A percentile compares a stretch with the other conserved stretches of the same genome.
phyloP scores from a whole-genome alignment of 2,113 vertebrate genomes.

The Tylochromis polylepis region DNA sequence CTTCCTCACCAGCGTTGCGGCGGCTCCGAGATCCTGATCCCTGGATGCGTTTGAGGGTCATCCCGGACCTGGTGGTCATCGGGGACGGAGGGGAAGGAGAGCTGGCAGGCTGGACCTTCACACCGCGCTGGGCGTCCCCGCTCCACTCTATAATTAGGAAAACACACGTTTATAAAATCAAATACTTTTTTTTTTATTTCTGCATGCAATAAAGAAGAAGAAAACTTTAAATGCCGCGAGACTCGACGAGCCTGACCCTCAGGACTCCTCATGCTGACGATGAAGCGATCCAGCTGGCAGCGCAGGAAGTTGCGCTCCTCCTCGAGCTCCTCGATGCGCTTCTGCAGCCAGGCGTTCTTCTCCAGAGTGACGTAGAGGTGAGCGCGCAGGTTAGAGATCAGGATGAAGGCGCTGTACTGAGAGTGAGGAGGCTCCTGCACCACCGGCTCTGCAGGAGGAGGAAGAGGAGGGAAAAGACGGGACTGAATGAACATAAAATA shows the following conservation, averaged over 20 bases:
- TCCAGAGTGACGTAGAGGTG: constrained; percentile 86
- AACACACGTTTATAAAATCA: not conserved
- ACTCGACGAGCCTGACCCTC: constrained; percentile 32
- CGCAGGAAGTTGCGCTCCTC: constrained; percentile 86
- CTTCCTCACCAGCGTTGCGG: constrained; percentile 53
- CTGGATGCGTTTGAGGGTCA: constrained; percentile 58
- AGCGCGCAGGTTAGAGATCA: constrained; percentile 78
- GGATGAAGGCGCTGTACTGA: constrained; percentile 73
- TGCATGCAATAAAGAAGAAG: not conserved
- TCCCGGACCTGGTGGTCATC: constrained; percentile 73
- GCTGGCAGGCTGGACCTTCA: constrained; percentile 60
- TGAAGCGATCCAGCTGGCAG: constrained; percentile 85
- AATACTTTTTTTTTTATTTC: not conserved
- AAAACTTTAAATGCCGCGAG: fast-evolving
- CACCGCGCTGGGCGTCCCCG: constrained; percentile 24
- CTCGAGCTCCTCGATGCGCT: constrained; percentile 86
- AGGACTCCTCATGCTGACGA: constrained; percentile 74
- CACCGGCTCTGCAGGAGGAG: constrained; percentile 30
- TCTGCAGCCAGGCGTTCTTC: constrained; percentile 87
- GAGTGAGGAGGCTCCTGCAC: constrained; percentile 43
- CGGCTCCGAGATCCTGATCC: constrained; percentile 25
- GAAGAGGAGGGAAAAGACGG: not conserved
- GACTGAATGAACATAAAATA: not conserved
- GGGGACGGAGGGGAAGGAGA: constrained; percentile 53
- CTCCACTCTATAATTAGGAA: constrained; percentile 30